A percentile compares a stretch with the other conserved stretches of the same genome.
Conservation (phyloP, 2,888 invertebrate genomes). For the Pseudococcus jackbeardsleyi region DNA sequence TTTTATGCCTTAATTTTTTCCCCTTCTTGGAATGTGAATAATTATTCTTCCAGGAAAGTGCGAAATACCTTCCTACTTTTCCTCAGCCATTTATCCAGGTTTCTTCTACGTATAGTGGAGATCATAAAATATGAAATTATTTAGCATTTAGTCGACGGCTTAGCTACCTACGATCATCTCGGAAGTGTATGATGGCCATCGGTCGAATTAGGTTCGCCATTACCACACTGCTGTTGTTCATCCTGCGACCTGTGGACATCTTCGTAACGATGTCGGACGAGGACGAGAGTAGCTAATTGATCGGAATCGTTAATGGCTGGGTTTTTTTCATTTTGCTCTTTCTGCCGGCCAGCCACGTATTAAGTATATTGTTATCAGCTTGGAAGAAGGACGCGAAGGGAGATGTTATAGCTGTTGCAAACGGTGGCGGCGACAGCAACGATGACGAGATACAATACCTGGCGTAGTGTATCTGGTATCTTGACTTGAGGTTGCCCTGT, state of each 20-base stretch:
- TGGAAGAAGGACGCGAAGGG: background rate
- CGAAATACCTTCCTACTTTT: too few species aligned
- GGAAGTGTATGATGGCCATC: background rate
- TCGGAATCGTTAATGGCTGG: background rate
- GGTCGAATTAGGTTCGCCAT: background rate
- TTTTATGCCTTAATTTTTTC: too few species aligned
- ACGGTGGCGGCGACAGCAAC: background rate
- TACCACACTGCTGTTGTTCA: background rate
- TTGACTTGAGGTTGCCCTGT: background rate
- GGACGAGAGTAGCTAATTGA: background rate
- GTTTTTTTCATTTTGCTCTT: background rate
- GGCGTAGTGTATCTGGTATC: background rate
- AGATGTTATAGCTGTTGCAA: background rate
- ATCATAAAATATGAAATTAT: too few species aligned
- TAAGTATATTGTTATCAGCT: background rate
- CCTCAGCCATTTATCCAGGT: too few species aligned
- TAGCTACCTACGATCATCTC: background rate
- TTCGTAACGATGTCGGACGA: background rate
- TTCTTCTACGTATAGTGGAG: too few species aligned
- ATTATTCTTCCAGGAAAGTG: too few species aligned
- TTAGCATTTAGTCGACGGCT: too few species aligned
- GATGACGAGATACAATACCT: slow-evolving; percentile 10
- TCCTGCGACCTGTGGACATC: background rate
- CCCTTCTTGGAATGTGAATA: too few species aligned
- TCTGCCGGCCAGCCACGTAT: background rate